Base-by-base conservation (phyloP, 2,797 vertebrate genomes). In the Brachyalestes nurse region DNA sequence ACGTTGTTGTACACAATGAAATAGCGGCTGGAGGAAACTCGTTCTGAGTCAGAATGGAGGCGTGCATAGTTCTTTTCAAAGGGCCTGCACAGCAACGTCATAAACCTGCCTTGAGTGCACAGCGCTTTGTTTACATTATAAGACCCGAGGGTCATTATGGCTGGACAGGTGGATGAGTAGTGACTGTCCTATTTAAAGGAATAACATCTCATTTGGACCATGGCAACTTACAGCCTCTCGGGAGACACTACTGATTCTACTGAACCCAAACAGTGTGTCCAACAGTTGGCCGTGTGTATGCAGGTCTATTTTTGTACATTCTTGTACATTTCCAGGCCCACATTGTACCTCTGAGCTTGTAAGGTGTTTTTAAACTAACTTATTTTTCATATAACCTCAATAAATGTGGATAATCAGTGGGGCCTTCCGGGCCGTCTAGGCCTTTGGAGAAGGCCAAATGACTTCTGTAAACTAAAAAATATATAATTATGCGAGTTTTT, bases 1-100 rank as follows among this genome's bases (percentile, higher is more conserved):
- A 69, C 12, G 62, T 77, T 51, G 55, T 81, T 88, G 81, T 62
- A 74, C 49, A 62, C n/a, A 58, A 78, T 75, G 76, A 60, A 80
- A 47, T 60, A 67, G 40, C 2, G 75, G 75, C 28, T 23, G 25
- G 47, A 83, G 7, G 45, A 60, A 58, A 12, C 55, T 60, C 66
- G 49, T 51, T 53, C 77, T 16, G 53, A 57, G 75, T 21, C 72
- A 69, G 66, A 83, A 51, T 21, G 51, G 21, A 66, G 42, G 21
- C 53, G 25, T 47, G 53, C 25, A 79, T 75, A 53, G 60, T 57
- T 61, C 25, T 49, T 77, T 78, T 73, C 21, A 64, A 72, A 69
- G 38, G 66, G 17, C 51, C 17, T 65, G 8, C 53, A 34, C 69
- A 7, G 6, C 34, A 6, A 40, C 45, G 19, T 70, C 51, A 57